Base-by-base conservation (phyloP, 2,797 vertebrate species). In the Balearica regulorum region DNA sequence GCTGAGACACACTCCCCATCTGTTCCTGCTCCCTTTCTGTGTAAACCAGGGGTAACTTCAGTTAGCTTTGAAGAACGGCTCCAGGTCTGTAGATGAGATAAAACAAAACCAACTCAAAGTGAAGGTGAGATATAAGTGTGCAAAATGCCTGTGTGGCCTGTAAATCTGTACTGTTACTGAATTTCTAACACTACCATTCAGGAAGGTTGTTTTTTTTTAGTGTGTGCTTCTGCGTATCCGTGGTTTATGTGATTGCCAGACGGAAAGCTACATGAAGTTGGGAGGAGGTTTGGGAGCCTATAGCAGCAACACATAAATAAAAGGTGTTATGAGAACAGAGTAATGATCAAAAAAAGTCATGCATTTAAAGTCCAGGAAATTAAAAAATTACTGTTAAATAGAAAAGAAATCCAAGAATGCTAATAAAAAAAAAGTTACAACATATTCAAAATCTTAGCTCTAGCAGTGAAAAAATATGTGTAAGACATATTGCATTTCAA, bases 191-290 rank as follows among this genome's bases (percentile, higher is more conserved):
- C 8, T 65, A 29, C 20, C 69, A 3, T 43, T 68, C 35, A 46
- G 35, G 73, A 87, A 83, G 22, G 31, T 2, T 0, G 1, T 51
- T 33, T 0, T 1, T 54, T 35, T 29, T 43, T 15, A 37, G 5
- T 28, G 15, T 37, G 6, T 71, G 3, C 10, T 46, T 53, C 28
- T 64, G 6, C 7, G 1, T 31, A 29, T 39, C 13, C 3, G 1
- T n/a, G 22, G 26, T 33, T 58, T 70, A 26, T 54, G 16, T 2
- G 2, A 62, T 72, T 91, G 35, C 25, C 31, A 75, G n/a, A 54
- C 29, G 81, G 13, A 44, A 73, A 81, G 37, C 6, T 69, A 31
- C 1, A 2, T 37, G 70, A 82, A 86, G 29, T 29, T 81, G 37
- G 19, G 21, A 81, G 73, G 29, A 75, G 39, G 17, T 90, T 65